Evolutionary conservation across 2,113 vertebrate species (phyloP), one percentile per base, ranked within the genome.

Genomic region (Psettodes erumei): DNA sequence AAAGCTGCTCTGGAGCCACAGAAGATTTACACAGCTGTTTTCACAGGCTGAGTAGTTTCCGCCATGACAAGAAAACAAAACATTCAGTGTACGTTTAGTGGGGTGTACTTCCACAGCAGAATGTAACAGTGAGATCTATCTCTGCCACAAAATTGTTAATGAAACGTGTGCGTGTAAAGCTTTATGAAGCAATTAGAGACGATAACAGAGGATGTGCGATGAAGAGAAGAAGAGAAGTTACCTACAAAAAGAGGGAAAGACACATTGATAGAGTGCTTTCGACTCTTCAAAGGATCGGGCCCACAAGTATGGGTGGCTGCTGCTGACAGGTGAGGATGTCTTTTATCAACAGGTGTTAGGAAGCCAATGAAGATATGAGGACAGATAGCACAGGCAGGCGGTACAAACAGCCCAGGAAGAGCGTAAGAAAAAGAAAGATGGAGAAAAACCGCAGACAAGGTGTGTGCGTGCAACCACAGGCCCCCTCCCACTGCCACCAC

Each of bases 261-360:
- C 12, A 38, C 54, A 72, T 37, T 75, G 18, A 66, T 16, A 43
- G 35, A 75, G 33, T 79, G 56, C 42, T 69, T 76, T 63, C 9
- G 16, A 54, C 55, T 80, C 74, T 33, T 81, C 33, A 37, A 7
- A 71, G 50, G 71, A 77, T 25, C 54, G 21, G 47, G 38, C 25
- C 19, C 23, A 40, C 9, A 12, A 81, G 74, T 73, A 73, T 73
- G 81, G 63, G 84, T 85, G 85, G 72, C 78, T 79, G 71, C 74
- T 71, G 91, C 83, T 91, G 93, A 94, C 90, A 94, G 89, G 87
- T 80, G 83, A 91, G 90, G 91, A 94, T 85, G 90, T 90, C 81
- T 92, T 90, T 94, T 89, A 92, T 95, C 93, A 94, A 89, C 93
- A 94, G 93, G 93, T 94, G 92, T 88, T 80, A 91, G 92, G 91